These are phyloP conservation scores for Ctena decussata DNA, from an alignment of 2,888 invertebrate genomes.

Conservation along the genomic window DNA sequence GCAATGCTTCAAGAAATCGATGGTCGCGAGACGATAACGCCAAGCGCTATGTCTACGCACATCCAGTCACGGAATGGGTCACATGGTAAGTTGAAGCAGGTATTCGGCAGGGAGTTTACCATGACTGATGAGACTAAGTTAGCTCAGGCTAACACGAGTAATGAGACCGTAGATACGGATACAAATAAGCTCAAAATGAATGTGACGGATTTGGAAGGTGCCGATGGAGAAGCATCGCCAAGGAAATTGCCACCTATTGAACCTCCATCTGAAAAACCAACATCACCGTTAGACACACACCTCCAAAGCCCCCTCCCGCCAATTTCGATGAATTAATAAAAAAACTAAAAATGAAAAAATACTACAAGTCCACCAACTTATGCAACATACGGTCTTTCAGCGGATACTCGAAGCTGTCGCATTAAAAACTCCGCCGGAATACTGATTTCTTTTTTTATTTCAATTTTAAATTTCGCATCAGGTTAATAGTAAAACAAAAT, in stretches of 20 bases:
- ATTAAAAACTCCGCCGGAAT: too few relatives aligned
- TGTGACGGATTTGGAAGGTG: not conserved
- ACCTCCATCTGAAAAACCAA: not conserved
- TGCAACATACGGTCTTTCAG: too few relatives aligned
- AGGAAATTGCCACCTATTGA: conserved; percentile 48
- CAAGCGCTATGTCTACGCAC: conserved; percentile 53
- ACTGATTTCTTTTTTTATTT: too few relatives aligned
- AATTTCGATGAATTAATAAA: too few relatives aligned
- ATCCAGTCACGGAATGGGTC: conserved; percentile 41
- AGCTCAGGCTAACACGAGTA: not conserved
- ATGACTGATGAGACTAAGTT: not conserved
- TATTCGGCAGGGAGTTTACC: conserved; percentile 54
- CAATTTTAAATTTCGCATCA: too few relatives aligned
- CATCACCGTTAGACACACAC: conserved; percentile 60
- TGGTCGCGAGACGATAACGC: conserved; percentile 43
- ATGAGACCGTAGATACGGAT: not conserved
- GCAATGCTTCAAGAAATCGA: conserved; percentile 17
- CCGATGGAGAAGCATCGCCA: conserved; percentile 9
- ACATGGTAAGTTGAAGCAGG: conserved; percentile 64
- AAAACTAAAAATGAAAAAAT: too few relatives aligned
- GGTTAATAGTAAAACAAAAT: too few relatives aligned
- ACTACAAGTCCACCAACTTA: too few relatives aligned
- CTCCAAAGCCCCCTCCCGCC: conserved; percentile 54
- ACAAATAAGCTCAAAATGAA: conserved; percentile 17
- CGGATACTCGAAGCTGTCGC: too few relatives aligned